Conservation (phyloP, 2,797 vertebrate genomes). For the Mastacembelus armatus region DNA sequence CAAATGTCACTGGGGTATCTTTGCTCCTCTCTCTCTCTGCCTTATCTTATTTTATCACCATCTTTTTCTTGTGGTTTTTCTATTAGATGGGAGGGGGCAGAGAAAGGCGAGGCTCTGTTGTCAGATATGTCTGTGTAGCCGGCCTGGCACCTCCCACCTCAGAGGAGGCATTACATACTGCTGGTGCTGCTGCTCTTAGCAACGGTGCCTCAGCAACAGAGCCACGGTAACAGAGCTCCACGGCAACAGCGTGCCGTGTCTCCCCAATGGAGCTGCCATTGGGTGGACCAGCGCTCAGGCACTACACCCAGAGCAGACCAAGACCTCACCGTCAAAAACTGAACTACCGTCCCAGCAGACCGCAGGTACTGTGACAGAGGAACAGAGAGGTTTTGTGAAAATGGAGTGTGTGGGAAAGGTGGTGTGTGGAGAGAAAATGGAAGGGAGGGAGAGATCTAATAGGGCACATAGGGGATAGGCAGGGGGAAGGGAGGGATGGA, state of each 20-base stretch:
- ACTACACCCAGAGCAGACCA: slow-evolving; percentile 85
- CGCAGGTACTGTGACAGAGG: slow-evolving; percentile 74
- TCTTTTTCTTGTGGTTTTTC: slow-evolving; percentile 65
- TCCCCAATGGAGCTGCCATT: slow-evolving; percentile 86
- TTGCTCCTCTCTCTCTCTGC: slow-evolving; percentile 21
- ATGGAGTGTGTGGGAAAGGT: slow-evolving; percentile 64
- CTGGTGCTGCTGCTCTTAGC: slow-evolving; percentile 82
- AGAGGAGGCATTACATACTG: slow-evolving; percentile 81
- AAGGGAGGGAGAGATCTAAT: slow-evolving; percentile 71
- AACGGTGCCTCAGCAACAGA: slow-evolving; percentile 84
- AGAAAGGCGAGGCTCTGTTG: slow-evolving; percentile 81
- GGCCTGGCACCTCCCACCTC: slow-evolving; percentile 76
- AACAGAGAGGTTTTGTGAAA: slow-evolving; percentile 51
- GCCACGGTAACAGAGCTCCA: slow-evolving; percentile 81
- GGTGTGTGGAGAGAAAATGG: slow-evolving; percentile 70
- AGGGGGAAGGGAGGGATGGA: slow-evolving; percentile 80
- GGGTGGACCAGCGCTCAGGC: slow-evolving; percentile 83
- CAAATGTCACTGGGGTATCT: slow-evolving; percentile 33
- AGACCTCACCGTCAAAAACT: slow-evolving; percentile 83
- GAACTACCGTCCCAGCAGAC: slow-evolving; percentile 81
- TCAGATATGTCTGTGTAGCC: slow-evolving; percentile 81
- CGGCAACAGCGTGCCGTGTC: slow-evolving; percentile 84
- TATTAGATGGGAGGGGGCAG: slow-evolving; percentile 65
- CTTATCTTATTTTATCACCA: slow-evolving; percentile 62
- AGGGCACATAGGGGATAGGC: slow-evolving; percentile 80